phyloP scores from a whole-genome alignment of 2,888 invertebrate species.

The Hemithea aestivaria region DNA sequence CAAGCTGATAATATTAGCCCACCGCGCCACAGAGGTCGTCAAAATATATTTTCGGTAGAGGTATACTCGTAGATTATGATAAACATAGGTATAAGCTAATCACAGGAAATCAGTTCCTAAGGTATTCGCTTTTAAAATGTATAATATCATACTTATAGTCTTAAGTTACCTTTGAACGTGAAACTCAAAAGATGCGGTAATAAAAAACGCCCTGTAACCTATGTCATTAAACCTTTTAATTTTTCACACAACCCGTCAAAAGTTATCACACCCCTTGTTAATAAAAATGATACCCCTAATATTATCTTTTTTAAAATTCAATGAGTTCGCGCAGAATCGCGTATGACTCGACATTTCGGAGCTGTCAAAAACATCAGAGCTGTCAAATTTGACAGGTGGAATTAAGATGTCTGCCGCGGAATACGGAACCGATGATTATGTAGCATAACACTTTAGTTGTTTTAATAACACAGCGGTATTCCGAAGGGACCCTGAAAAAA shows the following conservation, averaged over 20 bases:
- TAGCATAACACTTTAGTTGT: conserved; percentile 54
- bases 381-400: conserved; percentile 59
- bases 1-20: no score
- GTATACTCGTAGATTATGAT: no score
- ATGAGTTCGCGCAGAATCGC: conserved; percentile 55
- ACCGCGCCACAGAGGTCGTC: no score
- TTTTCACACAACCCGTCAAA: conserved; percentile 22
- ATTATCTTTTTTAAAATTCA: conserved; percentile 55
- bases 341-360: conserved; percentile 53
- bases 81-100: no score
- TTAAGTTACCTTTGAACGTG: no score
- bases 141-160: no score
- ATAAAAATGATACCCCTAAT: conserved; percentile 61
- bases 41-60: no score
- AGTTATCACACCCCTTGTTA: conserved; percentile 36
- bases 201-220: no score
- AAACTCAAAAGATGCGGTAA: no score
- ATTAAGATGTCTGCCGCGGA: conserved; percentile 62
- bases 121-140: no score
- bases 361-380: conserved; percentile 57
- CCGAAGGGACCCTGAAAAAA: conserved; percentile 17
- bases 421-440: conserved; percentile 65
- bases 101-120: no score
- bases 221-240: background rate
- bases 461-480: conserved; percentile 61